Percentiles rank a stretch among this genome's conserved stretches.
Evolutionary conservation across 53 echinoderm and acorn worm genomes (phyloP).

Genomic region (Holothuria scabra): DNA sequence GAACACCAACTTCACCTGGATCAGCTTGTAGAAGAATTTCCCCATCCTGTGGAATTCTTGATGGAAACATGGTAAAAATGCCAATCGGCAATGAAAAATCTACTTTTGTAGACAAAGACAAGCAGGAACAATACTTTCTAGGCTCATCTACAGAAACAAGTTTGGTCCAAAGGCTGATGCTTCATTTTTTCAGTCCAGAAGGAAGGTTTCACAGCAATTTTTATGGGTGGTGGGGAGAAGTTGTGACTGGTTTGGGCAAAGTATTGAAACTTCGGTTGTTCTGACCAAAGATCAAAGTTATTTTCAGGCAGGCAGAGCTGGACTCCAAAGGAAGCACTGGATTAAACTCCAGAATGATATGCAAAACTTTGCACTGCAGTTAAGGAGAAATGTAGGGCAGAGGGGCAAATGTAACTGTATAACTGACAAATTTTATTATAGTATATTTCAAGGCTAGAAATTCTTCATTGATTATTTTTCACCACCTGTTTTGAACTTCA

Average conservation of each 20-base stretch:
- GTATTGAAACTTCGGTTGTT: background rate
- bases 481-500: too few relatives aligned
- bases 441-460: too few relatives aligned
- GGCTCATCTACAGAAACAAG: conserved; percentile 6
- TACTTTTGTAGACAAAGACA: background rate
- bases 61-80: conserved; percentile 15
- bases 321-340: background rate
- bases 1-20: background rate
- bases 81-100: background rate
- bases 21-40: conserved; percentile 5
- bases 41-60: background rate
- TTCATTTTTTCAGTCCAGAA: conserved; percentile 1
- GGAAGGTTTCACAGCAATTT: conserved; percentile 8
- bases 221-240: conserved; percentile 13
- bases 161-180: background rate
- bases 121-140: conserved; percentile 21
- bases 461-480: too few relatives aligned
- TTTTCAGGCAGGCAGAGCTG: conserved; percentile 16
- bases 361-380: background rate
- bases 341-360: background rate
- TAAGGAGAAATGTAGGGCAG: conserved; percentile 14
- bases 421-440: too few relatives aligned
- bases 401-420: background rate
- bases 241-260: background rate
- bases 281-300: background rate